Evolutionary conservation across 1,140 invertebrate genomes (phyloP), one percentile per base, ranked within the genome.

Genomic region (Anoplolepis gracilipes): DNA sequence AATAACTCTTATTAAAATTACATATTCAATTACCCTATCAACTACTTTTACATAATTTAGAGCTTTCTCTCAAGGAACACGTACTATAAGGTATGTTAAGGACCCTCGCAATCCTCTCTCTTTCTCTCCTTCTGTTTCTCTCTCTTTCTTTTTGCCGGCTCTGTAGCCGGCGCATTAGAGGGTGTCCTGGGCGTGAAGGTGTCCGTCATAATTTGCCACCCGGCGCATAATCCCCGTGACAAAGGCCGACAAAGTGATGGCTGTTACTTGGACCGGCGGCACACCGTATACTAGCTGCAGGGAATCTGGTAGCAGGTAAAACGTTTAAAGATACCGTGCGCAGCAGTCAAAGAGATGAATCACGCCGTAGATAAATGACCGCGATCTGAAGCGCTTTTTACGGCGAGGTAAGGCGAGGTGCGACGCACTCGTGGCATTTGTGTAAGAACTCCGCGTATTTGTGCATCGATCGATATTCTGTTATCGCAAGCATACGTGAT

Each of bases 161-260:
- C 67, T 33, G 61, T 42, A 36, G 61, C 64, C 62, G 72, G 46
- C 85, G 77, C 86, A 85, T 90, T 90, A 87, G 88, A 85, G 81
- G 88, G 85, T 89, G 89, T 90, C 61, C 86, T 75, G 89, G 84
- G 89, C 90, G 90, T 91, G 91, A 92, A 93, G 90, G 91, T 93
- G 91, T 92, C 91, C 90, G 91, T 93, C 92, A 92, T 92, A 92
- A 93, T 93, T 93, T 93, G 92, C 92, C 91, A 93, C 88, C 88
- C 90, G 89, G 87, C 92, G 90, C 91, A 92, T 93, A 93, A 93
- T 93, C 92, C 85, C 92, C 92, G 92, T 92, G 90, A 93, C 92
- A 88, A 92, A 92, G 87, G 92, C 92, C 91, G 92, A 93, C 92
- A 93, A 93, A 93, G 92, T 91, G 87, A 88, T 76, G 92, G 87